Base-by-base conservation (phyloP, 1,140 invertebrate species). In the Globodera rostochiensis region DNA sequence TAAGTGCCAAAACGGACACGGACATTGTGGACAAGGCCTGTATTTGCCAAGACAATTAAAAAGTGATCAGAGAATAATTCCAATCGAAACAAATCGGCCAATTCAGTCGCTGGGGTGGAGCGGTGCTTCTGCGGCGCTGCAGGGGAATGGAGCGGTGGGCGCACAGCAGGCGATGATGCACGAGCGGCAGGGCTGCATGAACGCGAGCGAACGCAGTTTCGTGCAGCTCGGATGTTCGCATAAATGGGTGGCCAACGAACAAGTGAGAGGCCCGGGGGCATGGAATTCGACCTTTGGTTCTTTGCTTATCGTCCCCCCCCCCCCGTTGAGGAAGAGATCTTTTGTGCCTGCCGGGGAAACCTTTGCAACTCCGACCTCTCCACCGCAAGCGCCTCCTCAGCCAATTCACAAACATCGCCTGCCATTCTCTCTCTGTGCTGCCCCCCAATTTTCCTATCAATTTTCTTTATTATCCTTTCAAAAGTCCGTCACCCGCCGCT, bases 181-280 rank as follows among this genome's bases (percentile, higher is more conserved):
- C 49, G 84, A 88, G 77, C 85, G 83, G 60, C 87, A 89, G 69
- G 87, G 87, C 7, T 88, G 87, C 66, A 86, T 88, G 15, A 88
- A 88, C 83, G 86, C 88, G 5, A 88, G 87, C 21, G 84, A 89
- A 46, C 60, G 45, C 25, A 78, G 57, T 13, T 74, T 88, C 67
- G 82, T 89, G 45, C 84, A 84, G 81, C 19, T 89, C 13, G 88
- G 88, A 15, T 89, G 88, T 73, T 76, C 83, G 6, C 86, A 87
- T n/a, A 88, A 88, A 79, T 89, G 87, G 87, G 88, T 86, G 66
- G 77, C 86, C 73, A 85, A 87, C 47, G 84, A 87, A 66, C 69
- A 69, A 21, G 69, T 71, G 25, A 9, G 67, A 6, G 67, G n/a
- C n/a, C 25, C 25, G 25, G 25, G 25, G 25, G 25, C 25, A 36